Evolutionary conservation across 2,797 vertebrate species (phyloP).

Genomic region (Hydrocynus forskahlii): DNA sequence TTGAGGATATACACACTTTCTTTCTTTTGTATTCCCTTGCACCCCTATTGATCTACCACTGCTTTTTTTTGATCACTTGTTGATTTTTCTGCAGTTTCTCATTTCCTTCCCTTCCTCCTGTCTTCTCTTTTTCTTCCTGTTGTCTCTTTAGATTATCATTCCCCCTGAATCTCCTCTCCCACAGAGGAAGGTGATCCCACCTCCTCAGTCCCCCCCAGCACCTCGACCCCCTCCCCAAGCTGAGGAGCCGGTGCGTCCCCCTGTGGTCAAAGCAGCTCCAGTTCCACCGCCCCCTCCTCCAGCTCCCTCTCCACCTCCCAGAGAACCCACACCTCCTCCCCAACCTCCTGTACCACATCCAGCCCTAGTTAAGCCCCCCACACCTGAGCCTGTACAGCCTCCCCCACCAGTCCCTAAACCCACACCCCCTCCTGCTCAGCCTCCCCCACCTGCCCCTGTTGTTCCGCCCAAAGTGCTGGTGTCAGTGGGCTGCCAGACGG

Average conservation of each 20-base stretch:
- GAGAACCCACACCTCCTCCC: slow-evolving; percentile 52
- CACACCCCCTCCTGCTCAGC: slow-evolving; percentile 25
- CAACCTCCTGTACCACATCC: slow-evolving; percentile 56
- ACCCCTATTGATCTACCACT: slow-evolving; percentile 7
- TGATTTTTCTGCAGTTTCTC: slow-evolving; percentile 55
- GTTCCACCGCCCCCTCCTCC: slow-evolving; percentile 60
- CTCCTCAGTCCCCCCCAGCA: slow-evolving; percentile 60
- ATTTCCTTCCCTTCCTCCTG: slow-evolving; percentile 39
- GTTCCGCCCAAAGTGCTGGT: slow-evolving; percentile 65
- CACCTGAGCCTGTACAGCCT: slow-evolving; percentile 38
- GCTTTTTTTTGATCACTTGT: slow-evolving; percentile 31
- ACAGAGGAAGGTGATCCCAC: slow-evolving; percentile 78
- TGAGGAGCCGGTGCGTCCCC: slow-evolving; percentile 48
- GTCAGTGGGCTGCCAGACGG: slow-evolving; percentile 86
- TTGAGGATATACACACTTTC: neutral
- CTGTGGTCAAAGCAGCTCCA: slow-evolving; percentile 52
- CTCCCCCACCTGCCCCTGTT: slow-evolving; percentile 29
- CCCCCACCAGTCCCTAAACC: slow-evolving; percentile 43
- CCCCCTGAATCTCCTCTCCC: slow-evolving; percentile 82
- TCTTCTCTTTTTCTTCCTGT: slow-evolving; percentile 25
- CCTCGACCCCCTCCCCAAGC: slow-evolving; percentile 55
- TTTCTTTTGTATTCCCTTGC: slow-evolving; percentile 20
- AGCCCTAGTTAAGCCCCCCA: slow-evolving; percentile 54
- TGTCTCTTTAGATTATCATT: slow-evolving; percentile 80
- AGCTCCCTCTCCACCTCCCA: slow-evolving; percentile 57